Evolutionary conservation across 1,140 invertebrate genomes (phyloP), one percentile per base, ranked within the genome.

Genomic region (Macrocentrus cingulum): DNA sequence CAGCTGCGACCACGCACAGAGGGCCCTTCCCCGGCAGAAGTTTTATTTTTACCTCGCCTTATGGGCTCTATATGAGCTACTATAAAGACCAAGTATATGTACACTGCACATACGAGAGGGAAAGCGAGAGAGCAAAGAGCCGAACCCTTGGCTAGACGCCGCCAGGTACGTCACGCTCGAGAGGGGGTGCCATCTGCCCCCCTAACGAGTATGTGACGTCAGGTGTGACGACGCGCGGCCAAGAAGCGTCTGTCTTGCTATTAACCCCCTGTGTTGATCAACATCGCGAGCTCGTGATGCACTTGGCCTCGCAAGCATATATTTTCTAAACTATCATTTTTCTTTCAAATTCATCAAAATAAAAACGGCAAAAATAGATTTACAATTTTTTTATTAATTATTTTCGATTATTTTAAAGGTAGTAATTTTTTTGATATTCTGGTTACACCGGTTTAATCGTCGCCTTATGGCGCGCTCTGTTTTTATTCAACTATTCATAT

Each of bases 91-190:
- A 32, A n/a, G n/a, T n/a, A n/a, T n/a, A n/a, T n/a, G n/a, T n/a
- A n/a, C 11, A 20, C 23, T 18, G 18, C 7, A 51, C 36, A 36
- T 13, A 29, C 45, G 37, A 29, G 42, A 41, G 50, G 15, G 11
- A 18, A 55, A 42, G 37, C 15, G 18, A 51, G 55, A 42, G 45
- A 49, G 19, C 19, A 55, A 19, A 42, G 37, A 42, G 49, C n/a
- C 36, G 54, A 56, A 46, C 49, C 51, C 58, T 37, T 42, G 29
- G 32, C 51, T 60, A 54, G 52, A 60, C 60, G 34, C 52, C 67
- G 64, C 74, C 76, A 78, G 75, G 75, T 76, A 80, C 75, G 74
- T 79, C 77, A 80, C 72, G 76, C 71, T 77, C 68, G 63, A 77
- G 70, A 79, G 76, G 72, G 74, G 75, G 68, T 62, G 64, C 75